phyloP scores from a whole-genome alignment of 2,888 invertebrate species.

The Lasioglossum lativentre region DNA sequence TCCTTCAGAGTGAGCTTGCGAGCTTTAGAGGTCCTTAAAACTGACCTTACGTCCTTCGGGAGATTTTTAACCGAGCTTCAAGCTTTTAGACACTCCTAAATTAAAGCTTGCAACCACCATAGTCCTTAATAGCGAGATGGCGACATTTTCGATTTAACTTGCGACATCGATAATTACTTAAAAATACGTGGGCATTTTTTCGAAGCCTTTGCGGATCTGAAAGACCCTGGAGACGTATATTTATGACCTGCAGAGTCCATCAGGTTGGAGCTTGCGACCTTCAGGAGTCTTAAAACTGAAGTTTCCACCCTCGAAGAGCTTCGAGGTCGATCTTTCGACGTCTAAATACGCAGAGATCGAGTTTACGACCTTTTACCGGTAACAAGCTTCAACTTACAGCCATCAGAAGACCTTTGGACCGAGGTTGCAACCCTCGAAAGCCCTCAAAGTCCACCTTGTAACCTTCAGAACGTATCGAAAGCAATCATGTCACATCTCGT shows the following conservation, averaged over 20 bases:
- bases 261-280: neutral
- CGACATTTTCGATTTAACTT: neutral
- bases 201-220: neutral
- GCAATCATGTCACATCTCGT: conserved; percentile 10
- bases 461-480: neutral
- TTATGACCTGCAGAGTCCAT: neutral
- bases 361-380: neutral
- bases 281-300: neutral
- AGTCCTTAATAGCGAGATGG: neutral
- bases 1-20: neutral
- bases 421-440: neutral
- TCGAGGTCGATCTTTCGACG: neutral
- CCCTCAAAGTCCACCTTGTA: neutral
- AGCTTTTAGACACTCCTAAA: neutral
- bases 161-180: no score
- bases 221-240: neutral
- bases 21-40: neutral
- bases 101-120: neutral
- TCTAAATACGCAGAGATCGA: neutral
- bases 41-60: neutral
- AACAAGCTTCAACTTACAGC: neutral
- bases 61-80: neutral
- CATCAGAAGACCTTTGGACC: neutral
- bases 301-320: neutral
- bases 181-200: neutral